These are phyloP conservation scores for Origma solitaria DNA, from an alignment of 2,113 vertebrate species.

Conservation along the genomic window DNA sequence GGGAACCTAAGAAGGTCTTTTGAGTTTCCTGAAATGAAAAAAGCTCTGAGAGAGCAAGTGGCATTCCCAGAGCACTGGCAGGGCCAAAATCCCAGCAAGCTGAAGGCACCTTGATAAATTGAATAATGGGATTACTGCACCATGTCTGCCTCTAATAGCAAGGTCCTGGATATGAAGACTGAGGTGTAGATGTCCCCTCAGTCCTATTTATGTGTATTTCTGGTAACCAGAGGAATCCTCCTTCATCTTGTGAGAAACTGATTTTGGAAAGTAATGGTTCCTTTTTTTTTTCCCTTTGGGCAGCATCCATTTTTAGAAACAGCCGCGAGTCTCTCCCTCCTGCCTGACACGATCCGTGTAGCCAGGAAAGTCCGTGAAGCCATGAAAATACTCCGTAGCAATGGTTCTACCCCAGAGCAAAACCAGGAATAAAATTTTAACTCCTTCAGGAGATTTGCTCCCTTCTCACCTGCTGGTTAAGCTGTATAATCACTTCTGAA, in stretches of 20 bases:
- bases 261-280: neutral
- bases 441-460: conserved; percentile 34
- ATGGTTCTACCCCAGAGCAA: conserved; percentile 39
- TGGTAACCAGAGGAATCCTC: neutral
- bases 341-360: conserved; percentile 91
- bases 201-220: neutral
- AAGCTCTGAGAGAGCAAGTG: neutral
- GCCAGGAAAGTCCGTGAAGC: conserved; percentile 81
- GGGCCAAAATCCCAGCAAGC: neutral
- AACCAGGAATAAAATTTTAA: neutral
- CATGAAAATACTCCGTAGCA: neutral
- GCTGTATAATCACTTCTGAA: conserved; percentile 61
- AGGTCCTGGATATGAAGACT: neutral
- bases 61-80: neutral
- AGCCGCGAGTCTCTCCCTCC: conserved; percentile 91
- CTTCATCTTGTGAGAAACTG: neutral
- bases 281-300: neutral
- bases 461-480: conserved; percentile 23
- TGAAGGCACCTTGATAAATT: neutral
- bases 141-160: neutral
- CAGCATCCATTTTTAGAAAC: conserved; percentile 96
- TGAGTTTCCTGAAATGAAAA: neutral
- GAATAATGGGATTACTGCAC: neutral
- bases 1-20: neutral
- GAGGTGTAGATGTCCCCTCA: neutral